Percentiles rank a stretch among this genome's conserved stretches.
These are phyloP conservation scores for Lochmaea capreae DNA, from an alignment of 2,888 invertebrate genomes.

Conservation along the genomic window DNA sequence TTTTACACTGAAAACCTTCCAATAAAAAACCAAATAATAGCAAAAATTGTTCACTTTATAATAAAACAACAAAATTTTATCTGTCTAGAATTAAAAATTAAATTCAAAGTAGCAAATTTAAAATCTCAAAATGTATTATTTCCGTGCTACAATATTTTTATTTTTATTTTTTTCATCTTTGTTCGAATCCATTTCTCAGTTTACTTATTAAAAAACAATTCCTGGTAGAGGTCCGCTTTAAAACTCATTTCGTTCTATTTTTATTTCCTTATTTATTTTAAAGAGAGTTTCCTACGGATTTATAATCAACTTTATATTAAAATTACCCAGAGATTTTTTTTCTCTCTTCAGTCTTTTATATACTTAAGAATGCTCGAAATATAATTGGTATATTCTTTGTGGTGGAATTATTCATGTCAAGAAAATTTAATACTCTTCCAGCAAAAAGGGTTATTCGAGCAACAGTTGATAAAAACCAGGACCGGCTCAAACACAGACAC, in stretches of 20 bases:
- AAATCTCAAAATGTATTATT: no score
- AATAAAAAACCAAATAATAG: no score
- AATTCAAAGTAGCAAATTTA: no score
- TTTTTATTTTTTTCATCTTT: neutral
- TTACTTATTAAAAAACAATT: conserved; percentile 42
- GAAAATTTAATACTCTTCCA: conserved; percentile 33
- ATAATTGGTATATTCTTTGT: conserved; percentile 47
- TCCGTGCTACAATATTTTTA: neutral
- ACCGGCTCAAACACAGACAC: neutral
- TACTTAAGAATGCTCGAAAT: conserved; percentile 44
- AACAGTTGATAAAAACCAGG: conserved; percentile 35
- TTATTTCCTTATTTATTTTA: conserved; percentile 37
- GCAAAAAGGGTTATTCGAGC: conserved; percentile 39
- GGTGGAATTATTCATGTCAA: conserved; percentile 35
- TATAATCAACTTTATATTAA: conserved; percentile 43
- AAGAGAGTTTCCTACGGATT: conserved; percentile 24
- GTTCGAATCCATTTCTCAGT: conserved; percentile 15
- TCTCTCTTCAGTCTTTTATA: conserved; percentile 44
- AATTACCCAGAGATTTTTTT: conserved; percentile 50
- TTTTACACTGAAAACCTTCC: no score
- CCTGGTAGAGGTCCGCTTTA: conserved; percentile 23
- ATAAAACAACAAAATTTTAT: no score
- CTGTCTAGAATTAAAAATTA: no score
- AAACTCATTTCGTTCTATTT: conserved; percentile 30
- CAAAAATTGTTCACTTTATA: no score